These are phyloP conservation scores for Xenopus petersii DNA, from an alignment of 2,797 vertebrate species.

Conservation along the genomic window DNA sequence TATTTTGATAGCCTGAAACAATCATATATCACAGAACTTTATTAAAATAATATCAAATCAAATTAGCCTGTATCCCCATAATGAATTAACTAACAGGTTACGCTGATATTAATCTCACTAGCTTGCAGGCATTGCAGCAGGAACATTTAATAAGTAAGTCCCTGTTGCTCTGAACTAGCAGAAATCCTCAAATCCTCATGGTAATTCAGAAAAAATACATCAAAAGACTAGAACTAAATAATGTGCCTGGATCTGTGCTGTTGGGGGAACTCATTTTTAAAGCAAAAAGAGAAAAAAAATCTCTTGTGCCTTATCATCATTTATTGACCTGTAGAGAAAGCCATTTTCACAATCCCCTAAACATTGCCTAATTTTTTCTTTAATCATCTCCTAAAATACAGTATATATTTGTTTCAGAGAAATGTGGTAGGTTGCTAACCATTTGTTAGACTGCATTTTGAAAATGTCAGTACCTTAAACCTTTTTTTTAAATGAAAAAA, in stretches of 20 bases:
- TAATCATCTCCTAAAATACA: slow-evolving; percentile 71
- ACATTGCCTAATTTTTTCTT: slow-evolving; percentile 77
- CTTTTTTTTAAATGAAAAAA: not conserved
- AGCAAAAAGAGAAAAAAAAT: slow-evolving; percentile 70
- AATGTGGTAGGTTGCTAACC: not conserved
- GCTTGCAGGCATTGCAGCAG: slow-evolving; percentile 98
- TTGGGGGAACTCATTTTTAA: slow-evolving; percentile 98
- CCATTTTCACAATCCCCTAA: slow-evolving; percentile 84
- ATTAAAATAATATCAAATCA: slow-evolving; percentile 99
- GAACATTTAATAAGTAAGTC: slow-evolving; percentile 99
- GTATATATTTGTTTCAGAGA: slow-evolving; percentile 65
- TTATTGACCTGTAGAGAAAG: slow-evolving; percentile 93
- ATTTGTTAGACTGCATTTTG: not conserved
- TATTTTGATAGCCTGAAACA: slow-evolving; percentile 99
- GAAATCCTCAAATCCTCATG: slow-evolving; percentile 94
- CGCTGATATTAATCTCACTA: slow-evolving; percentile 99
- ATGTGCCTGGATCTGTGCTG: slow-evolving; percentile 86
- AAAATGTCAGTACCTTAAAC: no score
- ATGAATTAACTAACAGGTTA: slow-evolving; percentile 99
- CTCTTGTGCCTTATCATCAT: slow-evolving; percentile 95
- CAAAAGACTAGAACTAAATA: slow-evolving; percentile 95
- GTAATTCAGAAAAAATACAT: slow-evolving; percentile 91
- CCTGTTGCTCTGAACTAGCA: slow-evolving; percentile 90
- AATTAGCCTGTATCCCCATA: slow-evolving; percentile 99
- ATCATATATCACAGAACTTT: slow-evolving; percentile 99